Evolutionary conservation across 2,888 invertebrate genomes (phyloP).

Genomic region (Alitta virens): DNA sequence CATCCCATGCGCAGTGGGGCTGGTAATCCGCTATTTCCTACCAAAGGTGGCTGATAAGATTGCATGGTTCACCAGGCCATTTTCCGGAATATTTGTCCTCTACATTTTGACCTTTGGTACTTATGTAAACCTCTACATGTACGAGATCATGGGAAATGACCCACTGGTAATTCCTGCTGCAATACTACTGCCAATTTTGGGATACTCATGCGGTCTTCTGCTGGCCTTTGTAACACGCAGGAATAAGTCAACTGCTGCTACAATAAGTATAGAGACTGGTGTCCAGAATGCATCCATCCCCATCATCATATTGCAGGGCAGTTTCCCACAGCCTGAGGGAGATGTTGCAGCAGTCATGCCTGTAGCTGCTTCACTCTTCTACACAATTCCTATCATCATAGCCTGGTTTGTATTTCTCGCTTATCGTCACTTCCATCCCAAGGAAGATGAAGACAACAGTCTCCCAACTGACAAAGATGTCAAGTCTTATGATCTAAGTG

Average conservation of each 20-base stretch:
- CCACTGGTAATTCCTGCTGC: conserved; percentile 52
- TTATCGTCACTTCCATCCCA: neutral
- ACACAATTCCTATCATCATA: conserved; percentile 36
- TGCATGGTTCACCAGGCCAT: conserved; percentile 51
- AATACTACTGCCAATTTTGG: conserved; percentile 55
- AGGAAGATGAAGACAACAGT: too few species aligned
- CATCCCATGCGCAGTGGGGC: conserved; percentile 57
- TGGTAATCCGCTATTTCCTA: conserved; percentile 52
- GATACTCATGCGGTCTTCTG: conserved; percentile 59
- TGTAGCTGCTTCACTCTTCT: conserved; percentile 38
- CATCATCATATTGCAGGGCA: conserved; percentile 25
- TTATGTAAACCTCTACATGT: conserved; percentile 58
- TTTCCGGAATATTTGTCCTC: conserved; percentile 56
- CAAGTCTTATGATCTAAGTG: too few species aligned
- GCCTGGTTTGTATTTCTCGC: conserved; percentile 9
- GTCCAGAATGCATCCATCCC: conserved; percentile 16
- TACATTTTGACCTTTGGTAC: conserved; percentile 57
- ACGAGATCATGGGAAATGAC: conserved; percentile 50
- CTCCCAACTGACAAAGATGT: too few species aligned
- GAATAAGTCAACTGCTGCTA: conserved; percentile 25
- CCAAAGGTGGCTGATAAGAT: conserved; percentile 48
- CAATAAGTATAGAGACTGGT: conserved; percentile 14
- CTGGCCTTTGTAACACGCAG: conserved; percentile 44
- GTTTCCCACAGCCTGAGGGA: conserved; percentile 42
- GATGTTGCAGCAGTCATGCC: conserved; percentile 31